phyloP scores from a whole-genome alignment of 92 coral and sea anemone species.

The Porites divaricata region DNA sequence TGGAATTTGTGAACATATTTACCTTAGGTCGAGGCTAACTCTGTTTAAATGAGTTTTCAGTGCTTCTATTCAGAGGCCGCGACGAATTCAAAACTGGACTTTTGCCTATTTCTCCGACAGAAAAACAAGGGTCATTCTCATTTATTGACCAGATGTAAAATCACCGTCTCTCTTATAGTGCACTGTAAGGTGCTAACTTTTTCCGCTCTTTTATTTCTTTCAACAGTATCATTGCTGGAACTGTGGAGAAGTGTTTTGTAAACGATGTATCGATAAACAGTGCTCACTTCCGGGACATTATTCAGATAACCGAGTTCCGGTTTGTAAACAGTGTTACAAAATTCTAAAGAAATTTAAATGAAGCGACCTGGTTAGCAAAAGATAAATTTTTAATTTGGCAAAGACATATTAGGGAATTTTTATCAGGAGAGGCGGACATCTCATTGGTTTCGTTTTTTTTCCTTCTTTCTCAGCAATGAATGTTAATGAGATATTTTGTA shows the following conservation, averaged over 20 bases:
- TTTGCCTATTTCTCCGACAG: too few species aligned
- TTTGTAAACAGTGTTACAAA: constrained; percentile 90
- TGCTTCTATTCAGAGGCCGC: too few species aligned
- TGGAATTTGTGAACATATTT: too few species aligned
- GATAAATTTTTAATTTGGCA: not conserved
- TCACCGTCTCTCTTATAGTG: not conserved
- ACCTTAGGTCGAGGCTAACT: too few species aligned
- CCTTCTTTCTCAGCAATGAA: not conserved
- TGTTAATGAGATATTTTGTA: constrained; percentile 6
- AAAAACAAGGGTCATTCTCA: too few species aligned
- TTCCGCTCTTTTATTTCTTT: not conserved
- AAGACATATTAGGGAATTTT: not conserved
- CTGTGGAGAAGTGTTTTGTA: constrained; percentile 98
- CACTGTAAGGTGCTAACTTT: not conserved
- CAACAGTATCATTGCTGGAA: constrained; percentile 98
- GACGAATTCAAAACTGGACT: too few species aligned
- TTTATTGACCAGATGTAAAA: not conserved
- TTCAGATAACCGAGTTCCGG: constrained; percentile 99
- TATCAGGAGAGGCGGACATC: not conserved
- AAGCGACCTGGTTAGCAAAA: not conserved
- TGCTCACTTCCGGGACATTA: constrained; percentile 96
- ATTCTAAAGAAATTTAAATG: constrained; percentile 39
- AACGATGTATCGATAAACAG: constrained; percentile 90
- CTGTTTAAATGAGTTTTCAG: too few species aligned
- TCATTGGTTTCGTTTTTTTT: not conserved